Evolutionary conservation across 2,888 invertebrate species (phyloP).

Genomic region (Carabus problematicus): DNA sequence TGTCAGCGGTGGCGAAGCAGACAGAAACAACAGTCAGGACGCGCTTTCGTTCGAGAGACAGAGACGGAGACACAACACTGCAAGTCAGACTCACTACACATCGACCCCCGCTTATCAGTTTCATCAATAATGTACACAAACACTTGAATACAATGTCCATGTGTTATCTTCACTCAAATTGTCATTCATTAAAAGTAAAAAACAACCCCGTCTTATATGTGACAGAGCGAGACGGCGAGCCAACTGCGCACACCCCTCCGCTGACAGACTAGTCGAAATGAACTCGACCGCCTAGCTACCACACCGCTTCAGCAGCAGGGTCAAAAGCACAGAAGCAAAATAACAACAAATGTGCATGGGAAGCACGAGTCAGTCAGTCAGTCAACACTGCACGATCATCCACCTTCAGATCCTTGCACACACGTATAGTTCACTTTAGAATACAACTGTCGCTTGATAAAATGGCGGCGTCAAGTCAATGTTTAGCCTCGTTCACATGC

Average conservation of each 20-base stretch:
- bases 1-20: not conserved
- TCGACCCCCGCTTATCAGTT: conserved; percentile 10
- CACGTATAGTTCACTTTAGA: conserved; percentile 44
- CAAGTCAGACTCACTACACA: not conserved
- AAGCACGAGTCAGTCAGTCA: conserved; percentile 53
- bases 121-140: conserved; percentile 28
- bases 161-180: conserved; percentile 31
- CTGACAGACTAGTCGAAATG: conserved; percentile 56
- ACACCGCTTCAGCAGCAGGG: conserved; percentile 60
- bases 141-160: conserved; percentile 29
- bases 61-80: conserved; percentile 35
- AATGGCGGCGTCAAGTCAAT: conserved; percentile 36
- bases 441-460: conserved; percentile 13
- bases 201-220: conserved; percentile 55
- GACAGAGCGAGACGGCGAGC: conserved; percentile 56
- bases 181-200: conserved; percentile 36
- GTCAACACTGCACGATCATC: too few species aligned
- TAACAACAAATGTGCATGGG: conserved; percentile 76
- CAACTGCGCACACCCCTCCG: conserved; percentile 58
- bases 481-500: conserved; percentile 41
- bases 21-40: not conserved
- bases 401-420: conserved; percentile 43
- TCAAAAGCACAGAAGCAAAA: conserved; percentile 73
- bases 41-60: conserved; percentile 14
- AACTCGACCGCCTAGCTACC: conserved; percentile 61